Evolutionary conservation across 2,797 vertebrate genomes (phyloP).

Genomic region (Clarias platycephalus): DNA sequence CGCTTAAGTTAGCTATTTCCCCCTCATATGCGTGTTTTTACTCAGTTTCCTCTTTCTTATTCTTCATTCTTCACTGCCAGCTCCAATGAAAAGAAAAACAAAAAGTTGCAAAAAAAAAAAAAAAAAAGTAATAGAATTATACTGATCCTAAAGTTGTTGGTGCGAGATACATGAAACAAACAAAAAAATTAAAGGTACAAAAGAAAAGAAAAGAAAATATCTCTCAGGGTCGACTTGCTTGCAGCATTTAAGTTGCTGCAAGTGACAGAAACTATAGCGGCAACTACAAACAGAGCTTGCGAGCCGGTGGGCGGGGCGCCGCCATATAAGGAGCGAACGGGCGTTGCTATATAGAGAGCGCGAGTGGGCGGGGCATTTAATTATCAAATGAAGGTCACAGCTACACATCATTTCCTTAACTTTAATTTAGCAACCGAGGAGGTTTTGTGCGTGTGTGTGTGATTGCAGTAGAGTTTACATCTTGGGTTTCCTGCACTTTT

Average conservation of each 20-base stretch:
- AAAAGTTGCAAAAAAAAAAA: background rate
- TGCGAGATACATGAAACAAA: background rate
- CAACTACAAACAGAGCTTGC: constrained; percentile 34
- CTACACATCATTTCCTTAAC: constrained; percentile 8
- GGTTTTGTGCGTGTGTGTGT: background rate
- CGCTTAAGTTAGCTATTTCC: background rate
- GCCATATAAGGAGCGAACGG: background rate
- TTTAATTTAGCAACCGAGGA: background rate
- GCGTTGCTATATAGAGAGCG: background rate
- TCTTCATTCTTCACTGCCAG: background rate
- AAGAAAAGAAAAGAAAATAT: background rate
- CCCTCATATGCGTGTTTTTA: background rate
- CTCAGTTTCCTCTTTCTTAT: background rate
- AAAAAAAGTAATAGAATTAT: background rate
- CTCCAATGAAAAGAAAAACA: background rate
- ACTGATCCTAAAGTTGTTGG: background rate
- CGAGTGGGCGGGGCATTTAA: background rate
- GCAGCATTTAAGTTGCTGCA: constrained; percentile 27
- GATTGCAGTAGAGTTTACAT: background rate
- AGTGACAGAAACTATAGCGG: constrained; percentile 39
- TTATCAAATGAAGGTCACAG: background rate
- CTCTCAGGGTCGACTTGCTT: constrained; percentile 27
- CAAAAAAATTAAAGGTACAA: constrained; percentile 12
- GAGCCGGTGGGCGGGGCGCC: constrained; percentile 16
- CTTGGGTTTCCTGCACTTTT: background rate